Percentiles rank a stretch among this genome's conserved stretches.
These are phyloP conservation scores for Catalaphyllia jardinei DNA, from an alignment of 64 coral and sea anemone genomes.

Conservation along the genomic window DNA sequence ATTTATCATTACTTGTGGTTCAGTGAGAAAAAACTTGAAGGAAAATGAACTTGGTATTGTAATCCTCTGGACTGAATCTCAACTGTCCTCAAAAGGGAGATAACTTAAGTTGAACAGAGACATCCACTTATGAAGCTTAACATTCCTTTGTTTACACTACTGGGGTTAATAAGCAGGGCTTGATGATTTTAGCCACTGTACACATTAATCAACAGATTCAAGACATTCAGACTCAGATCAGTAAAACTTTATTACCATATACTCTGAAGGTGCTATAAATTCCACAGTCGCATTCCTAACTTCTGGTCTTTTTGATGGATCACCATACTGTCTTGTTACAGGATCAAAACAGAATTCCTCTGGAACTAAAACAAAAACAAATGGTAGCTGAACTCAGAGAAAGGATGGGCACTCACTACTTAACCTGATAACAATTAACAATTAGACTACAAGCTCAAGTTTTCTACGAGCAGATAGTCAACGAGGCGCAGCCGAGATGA, in stretches of 20 bases:
- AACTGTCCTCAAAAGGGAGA: no score
- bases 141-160: no score
- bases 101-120: no score
- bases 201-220: background rate
- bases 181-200: background rate
- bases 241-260: constrained; percentile 59
- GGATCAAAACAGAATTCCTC: constrained; percentile 99
- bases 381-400: no score
- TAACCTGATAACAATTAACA: background rate
- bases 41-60: no score
- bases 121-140: no score
- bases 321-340: constrained; percentile 84
- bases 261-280: constrained; percentile 99
- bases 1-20: no score
- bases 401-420: background rate
- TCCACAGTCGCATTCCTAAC: constrained; percentile 89
- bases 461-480: no score
- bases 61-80: no score
- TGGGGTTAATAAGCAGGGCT: background rate
- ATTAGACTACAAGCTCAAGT: no score
- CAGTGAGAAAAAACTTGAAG: no score
- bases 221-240: background rate
- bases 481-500: no score
- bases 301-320: constrained; percentile 95
- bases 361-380: constrained; percentile 56